Evolutionary conservation across 2,888 invertebrate species (phyloP).

Genomic region (Augochlorella aurata): DNA sequence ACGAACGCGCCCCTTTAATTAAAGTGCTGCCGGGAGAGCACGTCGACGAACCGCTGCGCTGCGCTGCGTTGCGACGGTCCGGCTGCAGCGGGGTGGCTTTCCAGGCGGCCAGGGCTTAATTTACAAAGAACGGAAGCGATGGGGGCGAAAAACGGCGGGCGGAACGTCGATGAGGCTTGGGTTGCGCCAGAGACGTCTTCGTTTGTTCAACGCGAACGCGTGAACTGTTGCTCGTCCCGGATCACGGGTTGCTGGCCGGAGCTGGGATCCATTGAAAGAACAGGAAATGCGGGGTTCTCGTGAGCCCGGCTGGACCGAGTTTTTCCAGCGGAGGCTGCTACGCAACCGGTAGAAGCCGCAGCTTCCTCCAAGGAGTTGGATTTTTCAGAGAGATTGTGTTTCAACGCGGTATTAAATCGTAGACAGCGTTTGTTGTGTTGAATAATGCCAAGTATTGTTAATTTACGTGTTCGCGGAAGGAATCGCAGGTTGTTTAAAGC

Average conservation of each 20-base stretch:
- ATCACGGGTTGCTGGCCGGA: neutral
- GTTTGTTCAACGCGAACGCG: conserved; percentile 39
- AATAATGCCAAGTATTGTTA: too few relatives aligned
- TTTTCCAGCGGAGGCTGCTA: neutral
- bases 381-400: neutral
- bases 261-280: neutral
- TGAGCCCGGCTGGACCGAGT: neutral
- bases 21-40: conserved; percentile 16
- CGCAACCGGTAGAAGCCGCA: neutral
- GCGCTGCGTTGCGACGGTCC: neutral
- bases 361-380: neutral
- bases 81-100: too few relatives aligned
- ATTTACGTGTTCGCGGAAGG: too few relatives aligned
- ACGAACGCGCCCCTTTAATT: conserved; percentile 38
- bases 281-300: conserved; percentile 4
- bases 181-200: conserved; percentile 49
- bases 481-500: too few relatives aligned
- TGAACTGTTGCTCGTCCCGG: conserved; percentile 30
- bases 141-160: conserved; percentile 36
- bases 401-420: neutral
- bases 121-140: conserved; percentile 40
- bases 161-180: conserved; percentile 31
- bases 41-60: neutral
- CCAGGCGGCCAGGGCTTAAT: conserved; percentile 5
- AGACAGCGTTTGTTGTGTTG: neutral